These are phyloP conservation scores for Agraylea sexmaculata DNA, from an alignment of 1,140 invertebrate species.

Conservation along the genomic window DNA sequence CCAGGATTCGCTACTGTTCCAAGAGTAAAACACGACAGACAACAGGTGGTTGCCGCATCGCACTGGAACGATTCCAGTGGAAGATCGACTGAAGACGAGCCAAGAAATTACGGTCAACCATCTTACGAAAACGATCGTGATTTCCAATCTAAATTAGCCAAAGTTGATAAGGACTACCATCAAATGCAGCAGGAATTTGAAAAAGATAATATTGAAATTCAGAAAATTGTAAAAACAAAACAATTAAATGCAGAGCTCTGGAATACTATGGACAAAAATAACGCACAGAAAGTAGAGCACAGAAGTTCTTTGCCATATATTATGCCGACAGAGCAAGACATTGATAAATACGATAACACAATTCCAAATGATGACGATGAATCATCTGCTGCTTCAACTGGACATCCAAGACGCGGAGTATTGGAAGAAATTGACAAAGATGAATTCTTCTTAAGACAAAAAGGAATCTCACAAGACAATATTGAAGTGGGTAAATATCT, in stretches of 20 bases:
- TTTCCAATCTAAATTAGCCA: conserved; percentile 18
- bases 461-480: conserved; percentile 69
- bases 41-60: conserved; percentile 11
- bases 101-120: conserved; percentile 13
- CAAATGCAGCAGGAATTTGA: conserved; percentile 22
- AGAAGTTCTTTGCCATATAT: conserved; percentile 15
- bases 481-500: conserved; percentile 64
- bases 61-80: conserved; percentile 16
- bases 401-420: conserved; percentile 43
- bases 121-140: conserved; percentile 12
- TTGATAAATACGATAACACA: conserved; percentile 4
- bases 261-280: conserved; percentile 18
- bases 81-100: conserved; percentile 14
- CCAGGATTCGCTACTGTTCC: conserved; percentile 29
- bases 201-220: conserved; percentile 23
- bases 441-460: conserved; percentile 70
- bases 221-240: conserved; percentile 13
- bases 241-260: conserved; percentile 18
- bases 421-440: conserved; percentile 77
- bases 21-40: conserved; percentile 26
- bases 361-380: conserved; percentile 18
- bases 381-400: conserved; percentile 23
- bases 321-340: conserved; percentile 6
- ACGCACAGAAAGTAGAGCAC: conserved; percentile 16
- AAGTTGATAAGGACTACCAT: conserved; percentile 20